Evolutionary conservation across 2,113 vertebrate species (phyloP).

Genomic region (Dromas ardeola): DNA sequence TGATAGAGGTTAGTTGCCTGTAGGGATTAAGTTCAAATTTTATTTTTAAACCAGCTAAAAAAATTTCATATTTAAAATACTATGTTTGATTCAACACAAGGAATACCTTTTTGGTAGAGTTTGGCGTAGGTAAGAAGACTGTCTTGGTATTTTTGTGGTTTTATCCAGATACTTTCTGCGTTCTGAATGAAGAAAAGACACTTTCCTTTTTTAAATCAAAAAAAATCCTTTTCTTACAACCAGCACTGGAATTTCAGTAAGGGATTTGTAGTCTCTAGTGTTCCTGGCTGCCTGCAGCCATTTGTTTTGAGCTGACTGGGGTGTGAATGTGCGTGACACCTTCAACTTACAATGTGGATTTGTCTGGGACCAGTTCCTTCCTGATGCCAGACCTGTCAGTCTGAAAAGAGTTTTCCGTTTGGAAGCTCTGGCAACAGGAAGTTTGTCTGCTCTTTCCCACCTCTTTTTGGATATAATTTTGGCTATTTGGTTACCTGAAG

Average conservation of each 20-base stretch:
- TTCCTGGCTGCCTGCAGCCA: neutral
- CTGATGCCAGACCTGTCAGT: neutral
- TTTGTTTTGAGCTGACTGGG: neutral
- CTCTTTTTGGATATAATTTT: neutral
- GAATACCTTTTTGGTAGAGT: neutral
- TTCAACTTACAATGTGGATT: rapidly evolving
- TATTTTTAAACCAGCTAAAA: neutral
- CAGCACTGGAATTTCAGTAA: neutral
- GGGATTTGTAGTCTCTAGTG: neutral
- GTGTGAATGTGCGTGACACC: neutral
- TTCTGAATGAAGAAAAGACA: neutral
- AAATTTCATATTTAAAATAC: neutral
- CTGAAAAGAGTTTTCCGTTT: neutral
- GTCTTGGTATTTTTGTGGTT: neutral
- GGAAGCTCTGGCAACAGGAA: neutral
- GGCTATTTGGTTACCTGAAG: neutral
- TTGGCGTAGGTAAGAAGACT: neutral
- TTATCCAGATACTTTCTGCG: neutral
- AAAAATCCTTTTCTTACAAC: neutral
- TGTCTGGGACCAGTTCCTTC: neutral
- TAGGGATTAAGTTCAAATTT: neutral
- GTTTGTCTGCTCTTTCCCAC: neutral
- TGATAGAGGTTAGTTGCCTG: neutral
- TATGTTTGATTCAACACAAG: neutral
- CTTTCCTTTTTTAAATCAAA: neutral